phyloP scores from a whole-genome alignment of 2,797 vertebrate species.

The Phyllotis vaccarum region DNA sequence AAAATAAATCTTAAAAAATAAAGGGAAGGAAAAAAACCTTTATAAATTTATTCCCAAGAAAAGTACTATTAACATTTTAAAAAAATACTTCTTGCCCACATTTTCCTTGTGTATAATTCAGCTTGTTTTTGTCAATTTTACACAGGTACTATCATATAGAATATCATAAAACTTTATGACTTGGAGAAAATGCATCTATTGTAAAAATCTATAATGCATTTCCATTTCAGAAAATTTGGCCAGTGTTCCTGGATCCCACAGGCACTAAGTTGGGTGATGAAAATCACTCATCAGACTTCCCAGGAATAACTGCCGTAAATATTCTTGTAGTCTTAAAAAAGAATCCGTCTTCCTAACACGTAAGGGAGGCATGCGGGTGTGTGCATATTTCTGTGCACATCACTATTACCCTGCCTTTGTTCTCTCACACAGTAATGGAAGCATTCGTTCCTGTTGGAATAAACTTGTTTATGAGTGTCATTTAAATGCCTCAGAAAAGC shows the following conservation, averaged over 20 bases:
- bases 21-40: background rate
- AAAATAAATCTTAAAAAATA: background rate
- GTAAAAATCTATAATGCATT: slow-evolving; percentile 11
- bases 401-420: slow-evolving; percentile 16
- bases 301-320: slow-evolving; percentile 40
- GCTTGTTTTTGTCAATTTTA: slow-evolving; percentile 46
- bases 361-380: background rate
- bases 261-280: background rate
- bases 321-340: slow-evolving; percentile 35
- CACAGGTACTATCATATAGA: background rate
- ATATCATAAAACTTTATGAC: background rate
- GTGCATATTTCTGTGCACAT: background rate
- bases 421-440: slow-evolving; percentile 47
- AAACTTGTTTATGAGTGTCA: slow-evolving; percentile 17
- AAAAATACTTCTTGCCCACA: background rate
- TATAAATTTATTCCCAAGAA: slow-evolving; percentile 20
- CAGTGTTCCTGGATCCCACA: background rate
- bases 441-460: slow-evolving; percentile 40
- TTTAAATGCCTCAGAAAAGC: slow-evolving; percentile 42
- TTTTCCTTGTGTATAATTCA: slow-evolving; percentile 36
- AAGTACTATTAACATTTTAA: slow-evolving; percentile 32
- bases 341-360: background rate
- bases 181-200: slow-evolving; percentile 8
- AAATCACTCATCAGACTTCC: slow-evolving; percentile 7
- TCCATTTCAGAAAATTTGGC: slow-evolving; percentile 28